Percentiles rank a stretch among this genome's conserved stretches.
Conservation (phyloP, 2,113 vertebrate species). For the Phainopepla nitens region DNA sequence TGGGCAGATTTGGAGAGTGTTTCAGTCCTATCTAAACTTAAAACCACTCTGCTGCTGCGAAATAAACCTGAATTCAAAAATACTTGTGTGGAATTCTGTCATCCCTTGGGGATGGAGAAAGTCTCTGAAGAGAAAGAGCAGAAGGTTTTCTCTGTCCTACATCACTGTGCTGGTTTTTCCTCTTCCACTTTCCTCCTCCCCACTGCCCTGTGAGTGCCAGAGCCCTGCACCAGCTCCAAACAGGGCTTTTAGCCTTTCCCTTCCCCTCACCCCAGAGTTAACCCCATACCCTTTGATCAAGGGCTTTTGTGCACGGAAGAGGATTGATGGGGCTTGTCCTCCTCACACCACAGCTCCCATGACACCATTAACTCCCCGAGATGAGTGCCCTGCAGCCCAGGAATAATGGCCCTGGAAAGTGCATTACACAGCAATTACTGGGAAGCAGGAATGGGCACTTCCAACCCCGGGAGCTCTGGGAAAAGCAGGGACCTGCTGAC, state of each 20-base stretch:
- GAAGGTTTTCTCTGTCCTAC: neutral
- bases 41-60: neutral
- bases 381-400: neutral
- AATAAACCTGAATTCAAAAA: neutral
- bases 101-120: neutral
- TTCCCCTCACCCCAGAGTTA: neutral
- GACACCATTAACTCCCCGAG: neutral
- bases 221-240: neutral
- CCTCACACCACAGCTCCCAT: neutral
- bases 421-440: neutral
- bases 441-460: neutral
- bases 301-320: neutral
- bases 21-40: neutral
- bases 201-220: neutral
- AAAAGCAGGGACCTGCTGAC: neutral
- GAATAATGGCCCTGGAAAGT: neutral
- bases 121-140: neutral
- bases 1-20: neutral
- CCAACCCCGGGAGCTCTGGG: neutral
- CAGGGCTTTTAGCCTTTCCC: neutral
- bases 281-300: neutral
- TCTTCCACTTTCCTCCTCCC: neutral
- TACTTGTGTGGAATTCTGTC: no score
- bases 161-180: neutral
- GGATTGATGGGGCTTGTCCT: conserved; percentile 11